Evolutionary conservation across 2,113 vertebrate genomes (phyloP).

Genomic region (Apodemus speciosus): DNA sequence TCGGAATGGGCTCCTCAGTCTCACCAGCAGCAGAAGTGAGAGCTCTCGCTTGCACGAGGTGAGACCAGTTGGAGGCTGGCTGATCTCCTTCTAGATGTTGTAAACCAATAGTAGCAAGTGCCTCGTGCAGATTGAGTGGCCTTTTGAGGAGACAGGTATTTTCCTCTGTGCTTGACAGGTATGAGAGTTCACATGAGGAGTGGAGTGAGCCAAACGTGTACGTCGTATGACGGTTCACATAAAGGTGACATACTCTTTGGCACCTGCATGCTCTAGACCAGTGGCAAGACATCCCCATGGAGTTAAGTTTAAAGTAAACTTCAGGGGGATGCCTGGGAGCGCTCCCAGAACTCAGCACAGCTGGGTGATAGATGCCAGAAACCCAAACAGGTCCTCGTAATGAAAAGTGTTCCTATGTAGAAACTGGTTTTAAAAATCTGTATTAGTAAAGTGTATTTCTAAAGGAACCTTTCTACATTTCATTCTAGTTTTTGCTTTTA

Average conservation of each 20-base stretch:
- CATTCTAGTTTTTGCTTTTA: not conserved
- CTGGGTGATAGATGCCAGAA: conserved; percentile 23
- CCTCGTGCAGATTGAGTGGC: not conserved
- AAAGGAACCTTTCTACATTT: not conserved
- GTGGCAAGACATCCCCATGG: conserved; percentile 36
- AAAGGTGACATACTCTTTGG: conserved; percentile 75
- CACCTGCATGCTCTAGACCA: conserved; percentile 60
- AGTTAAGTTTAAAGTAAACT: conserved; percentile 53
- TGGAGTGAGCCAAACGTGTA: conserved; percentile 17
- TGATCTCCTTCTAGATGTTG: conserved; percentile 59
- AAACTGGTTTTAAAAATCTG: not conserved
- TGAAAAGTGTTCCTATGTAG: conserved; percentile 17
- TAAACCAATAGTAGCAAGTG: conserved; percentile 51
- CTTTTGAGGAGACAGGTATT: conserved; percentile 29
- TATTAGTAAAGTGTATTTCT: not conserved
- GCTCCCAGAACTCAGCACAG: not conserved
- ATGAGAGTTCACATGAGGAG: conserved; percentile 20
- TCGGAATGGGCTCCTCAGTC: conserved; percentile 42
- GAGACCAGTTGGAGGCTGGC: conserved; percentile 29
- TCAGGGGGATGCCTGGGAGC: conserved; percentile 42
- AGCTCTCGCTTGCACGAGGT: conserved; percentile 27
- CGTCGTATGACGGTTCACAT: conserved; percentile 13
- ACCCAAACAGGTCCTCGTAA: not conserved
- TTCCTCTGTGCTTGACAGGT: conserved; percentile 9
- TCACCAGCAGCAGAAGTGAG: conserved; percentile 55